Evolutionary conservation across 2,113 vertebrate species (phyloP), one percentile per base, ranked within the genome.

Genomic region (Onychostruthus taczanowskii): DNA sequence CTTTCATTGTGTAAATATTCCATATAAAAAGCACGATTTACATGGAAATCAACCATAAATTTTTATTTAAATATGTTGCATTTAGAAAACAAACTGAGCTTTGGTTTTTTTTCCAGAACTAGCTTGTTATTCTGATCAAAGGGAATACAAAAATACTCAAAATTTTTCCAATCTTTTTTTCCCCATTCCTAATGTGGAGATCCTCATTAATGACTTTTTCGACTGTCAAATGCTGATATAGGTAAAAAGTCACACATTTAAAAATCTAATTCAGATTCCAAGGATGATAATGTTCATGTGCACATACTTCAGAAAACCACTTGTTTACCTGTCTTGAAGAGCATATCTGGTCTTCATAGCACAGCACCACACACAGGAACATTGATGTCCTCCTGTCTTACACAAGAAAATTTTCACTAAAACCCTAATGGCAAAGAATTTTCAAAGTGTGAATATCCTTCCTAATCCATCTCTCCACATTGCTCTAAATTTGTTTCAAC

Each of bases 251-350:
- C 20, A 89, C 58, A 67, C 61, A 66, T 87, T 93, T 93, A n/a
- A 94, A 96, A 95, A 95, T 76, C 33, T 80, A 70, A 94, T 92
- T 93, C 56, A 92, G 9, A 69, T 95, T 83, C 19, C 67, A 89
- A 95, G 50, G 55, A 52, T 78, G 58, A 81, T 74, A 84, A 89
- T 44, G 6, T 41, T 80, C 64, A 9, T 80, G 77, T 89, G 33
- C 50, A 27, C 55, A 31, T 18, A 30, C 56, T 81, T 73, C 56
- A 75, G n/a, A 66, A 92, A 87, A 66, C 2, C 35, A 24, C 70
- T 82, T 87, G 3, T 94, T 85, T 89, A 50, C 31, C 87, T 56
- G 26, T 62, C 53, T 79, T 59, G 46, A 75, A 76, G 50, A 74
- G 27, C 2, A 11, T 91, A 69, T 85, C 59, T 63, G 27, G 41